Evolutionary conservation across 2,797 vertebrate species (phyloP).

Genomic region (Alcedo atthis): DNA sequence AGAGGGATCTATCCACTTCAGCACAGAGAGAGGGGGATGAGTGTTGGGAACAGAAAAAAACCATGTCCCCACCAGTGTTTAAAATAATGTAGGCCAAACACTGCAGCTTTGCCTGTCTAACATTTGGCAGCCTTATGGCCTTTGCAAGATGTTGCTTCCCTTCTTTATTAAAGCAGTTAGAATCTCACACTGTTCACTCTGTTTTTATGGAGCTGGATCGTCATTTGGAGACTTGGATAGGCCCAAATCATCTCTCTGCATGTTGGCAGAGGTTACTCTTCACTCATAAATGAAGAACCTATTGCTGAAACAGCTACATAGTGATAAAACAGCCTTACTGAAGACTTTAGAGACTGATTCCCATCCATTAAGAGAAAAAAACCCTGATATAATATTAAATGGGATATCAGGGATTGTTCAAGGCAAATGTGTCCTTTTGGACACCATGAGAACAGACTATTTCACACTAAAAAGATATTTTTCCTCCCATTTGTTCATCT

Average conservation of each 20-base stretch:
- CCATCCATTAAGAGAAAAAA: background rate
- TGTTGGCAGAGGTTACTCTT: background rate
- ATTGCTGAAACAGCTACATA: background rate
- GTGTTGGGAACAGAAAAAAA: background rate
- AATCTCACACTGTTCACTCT: background rate
- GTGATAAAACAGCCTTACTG: background rate
- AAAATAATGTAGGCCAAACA: background rate
- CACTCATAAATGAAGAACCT: background rate
- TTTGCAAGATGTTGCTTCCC: background rate
- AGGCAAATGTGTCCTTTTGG: background rate
- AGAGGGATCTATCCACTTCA: background rate
- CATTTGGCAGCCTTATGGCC: background rate
- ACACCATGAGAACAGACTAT: background rate
- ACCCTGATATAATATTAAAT: background rate
- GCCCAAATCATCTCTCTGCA: background rate
- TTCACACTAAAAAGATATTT: background rate
- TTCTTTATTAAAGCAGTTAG: conserved; percentile 6
- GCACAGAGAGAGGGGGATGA: background rate
- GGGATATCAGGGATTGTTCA: background rate
- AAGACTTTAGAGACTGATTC: background rate
- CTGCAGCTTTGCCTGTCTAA: background rate
- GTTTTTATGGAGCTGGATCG: background rate
- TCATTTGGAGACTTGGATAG: background rate
- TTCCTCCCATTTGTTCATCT: background rate
- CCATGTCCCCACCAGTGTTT: background rate